Base-by-base conservation (phyloP, 2,113 vertebrate species). In the Sinocyclocheilus rhinocerous region DNA sequence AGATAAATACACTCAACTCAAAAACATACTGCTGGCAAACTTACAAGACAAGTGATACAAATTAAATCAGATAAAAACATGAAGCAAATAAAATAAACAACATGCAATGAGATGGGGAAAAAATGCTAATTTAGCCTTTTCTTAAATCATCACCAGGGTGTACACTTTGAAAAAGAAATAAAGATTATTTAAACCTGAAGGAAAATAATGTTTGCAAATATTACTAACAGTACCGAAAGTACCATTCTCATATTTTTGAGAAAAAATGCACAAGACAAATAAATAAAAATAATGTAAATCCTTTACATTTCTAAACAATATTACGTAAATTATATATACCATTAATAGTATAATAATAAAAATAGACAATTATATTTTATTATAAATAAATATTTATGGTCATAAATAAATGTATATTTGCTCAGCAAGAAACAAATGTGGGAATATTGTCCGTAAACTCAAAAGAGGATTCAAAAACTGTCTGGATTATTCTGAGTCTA, bases 401-500 rank as follows among this genome's bases (percentile, higher is more conserved):
- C 2, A 16, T 39, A 72, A 70, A 70, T 70, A 39, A 10, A 69
- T 22, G n/a, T 72, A 42, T 39, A 36, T 65, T 67, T 29, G 24
- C 63, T 29, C 63, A 29, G 2, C 12, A 15, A 65, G 24, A 65
- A 67, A 29, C 15, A 29, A 15, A 13, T 1, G 3, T 45, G 22
- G 10, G 1, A 75, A 24, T 6, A 45, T 61, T 16, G 22, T 42
- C 55, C 5, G 22, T 39, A 63, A 63, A 18, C 33, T 42, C 20
- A 39, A 59, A 63, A 61, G 33, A n/a, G 20, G 36, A 42, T 42
- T 16, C 22, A 81, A 65, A 15, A 33, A 10, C 78, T 63, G 13
- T 61, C 52, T 63, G 57, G 57, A 80, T 45, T 63, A 63, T 81
- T 81, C 39, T 75, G 36, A 42, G n/a, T 67, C n/a, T 57, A 59